A percentile compares a stretch with the other conserved stretches of the same genome.
phyloP scores from a whole-genome alignment of 1,140 invertebrate species.

The Cydia splendana region DNA sequence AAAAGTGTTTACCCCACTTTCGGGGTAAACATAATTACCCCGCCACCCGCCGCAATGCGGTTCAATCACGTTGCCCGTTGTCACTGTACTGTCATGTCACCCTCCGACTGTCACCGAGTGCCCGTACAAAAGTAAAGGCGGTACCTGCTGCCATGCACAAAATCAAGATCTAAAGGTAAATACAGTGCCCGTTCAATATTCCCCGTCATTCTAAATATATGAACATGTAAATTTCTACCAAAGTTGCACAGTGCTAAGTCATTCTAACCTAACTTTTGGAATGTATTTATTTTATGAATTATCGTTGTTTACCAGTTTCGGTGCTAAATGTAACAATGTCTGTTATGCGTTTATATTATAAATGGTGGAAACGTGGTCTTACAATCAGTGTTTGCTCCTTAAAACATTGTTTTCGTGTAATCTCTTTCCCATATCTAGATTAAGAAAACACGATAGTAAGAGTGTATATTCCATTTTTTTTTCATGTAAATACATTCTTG shows the following conservation, averaged over 20 bases:
- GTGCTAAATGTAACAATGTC: conserved; percentile 1
- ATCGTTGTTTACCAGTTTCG: conserved; percentile 1
- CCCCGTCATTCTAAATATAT: conserved; percentile 35
- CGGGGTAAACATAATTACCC: conserved; percentile 24
- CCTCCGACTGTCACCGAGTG: conserved; percentile 68
- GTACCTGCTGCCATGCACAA: conserved; percentile 74
- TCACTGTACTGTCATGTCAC: conserved; percentile 64
- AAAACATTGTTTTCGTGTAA: conserved; percentile 5
- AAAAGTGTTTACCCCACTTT: conserved; percentile 16
- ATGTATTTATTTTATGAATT: conserved; percentile 28
- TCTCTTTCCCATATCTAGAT: neutral
- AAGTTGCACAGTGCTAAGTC: conserved; percentile 51
- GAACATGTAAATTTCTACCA: conserved; percentile 34
- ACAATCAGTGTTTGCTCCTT: neutral
- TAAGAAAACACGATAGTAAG: neutral
- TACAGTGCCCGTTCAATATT: conserved; percentile 36
- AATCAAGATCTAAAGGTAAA: conserved; percentile 74
- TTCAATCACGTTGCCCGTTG: conserved; percentile 32
- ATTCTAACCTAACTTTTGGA: conserved; percentile 64
- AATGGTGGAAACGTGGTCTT: neutral
- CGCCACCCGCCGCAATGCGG: conserved; percentile 1
- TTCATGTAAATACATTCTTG: conserved; percentile 22
- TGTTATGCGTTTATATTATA: neutral
- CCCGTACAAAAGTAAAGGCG: conserved; percentile 71
- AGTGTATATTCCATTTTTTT: neutral